phyloP scores from a whole-genome alignment of 2,888 invertebrate species.

The Vanessa cardui region DNA sequence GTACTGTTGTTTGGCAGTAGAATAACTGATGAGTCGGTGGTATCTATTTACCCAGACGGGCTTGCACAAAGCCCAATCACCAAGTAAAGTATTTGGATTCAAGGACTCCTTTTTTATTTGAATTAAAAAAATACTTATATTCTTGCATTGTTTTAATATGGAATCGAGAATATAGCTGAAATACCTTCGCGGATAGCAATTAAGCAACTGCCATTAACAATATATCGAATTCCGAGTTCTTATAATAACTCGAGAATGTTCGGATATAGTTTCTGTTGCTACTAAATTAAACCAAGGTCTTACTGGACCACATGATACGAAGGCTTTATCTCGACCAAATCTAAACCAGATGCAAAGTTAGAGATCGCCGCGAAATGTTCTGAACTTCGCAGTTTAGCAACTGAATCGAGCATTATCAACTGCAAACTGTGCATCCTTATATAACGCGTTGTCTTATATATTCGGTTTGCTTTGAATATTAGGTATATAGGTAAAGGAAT shows the following conservation, averaged over 20 bases:
- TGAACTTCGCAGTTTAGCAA: conserved; percentile 18
- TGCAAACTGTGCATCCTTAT: background rate
- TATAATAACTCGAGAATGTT: background rate
- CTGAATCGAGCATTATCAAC: conserved; percentile 7
- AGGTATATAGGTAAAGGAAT: no score
- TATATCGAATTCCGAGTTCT: background rate
- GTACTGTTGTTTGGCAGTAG: no score
- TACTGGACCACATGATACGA: conserved; percentile 19
- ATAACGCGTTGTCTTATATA: background rate
- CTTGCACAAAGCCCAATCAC: no score
- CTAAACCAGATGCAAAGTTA: conserved; percentile 27
- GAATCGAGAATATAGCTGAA: no score
- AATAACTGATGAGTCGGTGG: no score
- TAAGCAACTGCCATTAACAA: no score
- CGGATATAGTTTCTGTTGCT: background rate
- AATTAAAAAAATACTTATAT: no score
- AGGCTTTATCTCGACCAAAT: conserved; percentile 16
- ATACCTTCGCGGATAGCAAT: no score
- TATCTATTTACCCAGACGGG: no score
- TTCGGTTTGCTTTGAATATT: background rate
- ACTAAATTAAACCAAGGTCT: conserved; percentile 8
- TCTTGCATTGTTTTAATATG: no score
- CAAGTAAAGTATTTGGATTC: no score
- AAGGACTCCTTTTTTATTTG: no score
- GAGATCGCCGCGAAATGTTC: conserved; percentile 19